Base-by-base conservation (phyloP, 1,140 invertebrate species). In the Helicoverpa armigera region DNA sequence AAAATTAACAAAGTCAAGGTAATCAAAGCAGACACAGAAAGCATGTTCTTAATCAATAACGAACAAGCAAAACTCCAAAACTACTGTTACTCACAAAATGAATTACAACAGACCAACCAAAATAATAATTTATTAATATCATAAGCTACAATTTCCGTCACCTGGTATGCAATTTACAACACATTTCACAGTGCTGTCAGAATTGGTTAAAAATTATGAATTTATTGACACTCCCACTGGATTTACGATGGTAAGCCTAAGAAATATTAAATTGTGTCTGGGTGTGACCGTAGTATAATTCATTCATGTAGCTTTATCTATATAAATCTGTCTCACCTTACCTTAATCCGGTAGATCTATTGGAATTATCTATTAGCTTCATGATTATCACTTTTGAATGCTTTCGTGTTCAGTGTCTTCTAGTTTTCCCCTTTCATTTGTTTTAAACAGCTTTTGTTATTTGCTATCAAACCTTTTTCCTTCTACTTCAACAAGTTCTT, bases 221-320 rank as follows among this genome's bases (percentile, higher is more conserved):
- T 87, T 89, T 89, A 89, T 86, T 79, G 76, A 73, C 72, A 73
- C 82, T 86, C 80, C 74, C 58, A 81, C 48, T 56, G 43, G 70
- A 89, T 87, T 89, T 87, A 89, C 84, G 85, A 81, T 81, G 56
- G 81, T 80, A 82, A 83, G 74, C 81, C 76, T 85, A 87, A 81
- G 80, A 86, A 87, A 89, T 89, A 89, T 88, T 86, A 86, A 87
- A 87, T 86, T 86, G 85, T 78, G 70, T 56, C 60, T 50, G 56
- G 18, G 56, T 48, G 18, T 80, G 67, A 54, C 58, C 58, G 51
- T 51, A 61, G 58, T 79, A 54, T 65, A 65, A 60, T 78, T 63
- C n/a, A 61, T 29, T 61, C 23, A 3, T 61, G 58, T 58, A 58
- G 23, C 58, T 29, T 29, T 13, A 61, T 61, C 58, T 61, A 5